Conservation (phyloP, 2,113 vertebrate species). For the Tinamus guttatus region DNA sequence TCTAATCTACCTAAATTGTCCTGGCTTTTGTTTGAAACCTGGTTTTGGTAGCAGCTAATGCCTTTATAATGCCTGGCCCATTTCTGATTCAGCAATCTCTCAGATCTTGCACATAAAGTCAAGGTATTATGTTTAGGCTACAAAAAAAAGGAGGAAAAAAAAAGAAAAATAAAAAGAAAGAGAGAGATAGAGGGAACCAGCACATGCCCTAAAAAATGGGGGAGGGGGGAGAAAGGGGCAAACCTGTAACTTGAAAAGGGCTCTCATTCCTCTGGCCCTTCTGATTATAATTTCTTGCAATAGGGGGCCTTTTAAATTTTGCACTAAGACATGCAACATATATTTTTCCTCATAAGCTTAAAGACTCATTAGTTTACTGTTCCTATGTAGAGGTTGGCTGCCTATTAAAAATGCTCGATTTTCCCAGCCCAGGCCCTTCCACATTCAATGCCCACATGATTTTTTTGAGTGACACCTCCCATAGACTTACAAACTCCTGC, state of each 20-base stretch:
- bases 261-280: not conserved
- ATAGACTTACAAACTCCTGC: slow-evolving; percentile 59
- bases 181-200: slow-evolving; percentile 14
- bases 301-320: slow-evolving; percentile 28
- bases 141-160: not conserved
- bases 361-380: slow-evolving; percentile 4
- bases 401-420: slow-evolving; percentile 49
- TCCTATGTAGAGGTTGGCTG: not conserved
- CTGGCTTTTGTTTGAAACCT: slow-evolving; percentile 87
- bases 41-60: slow-evolving; percentile 82
- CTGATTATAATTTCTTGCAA: slow-evolving; percentile 16
- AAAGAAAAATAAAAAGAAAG: not conserved
- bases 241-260: slow-evolving; percentile 25
- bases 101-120: slow-evolving; percentile 51
- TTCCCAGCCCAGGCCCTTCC: slow-evolving; percentile 41
- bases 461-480: slow-evolving; percentile 65
- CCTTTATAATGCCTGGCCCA: slow-evolving; percentile 76
- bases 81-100: slow-evolving; percentile 74
- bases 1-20: slow-evolving; percentile 90
- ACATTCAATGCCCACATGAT: not conserved
- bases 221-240: not conserved
- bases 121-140: slow-evolving; percentile 68
- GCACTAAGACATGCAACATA: not conserved
- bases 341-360: slow-evolving; percentile 23
- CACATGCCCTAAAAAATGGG: not conserved